A percentile compares a stretch with the other conserved stretches of the same genome.
phyloP scores from a whole-genome alignment of 2,113 vertebrate species.

The Datnioides undecimradiatus region DNA sequence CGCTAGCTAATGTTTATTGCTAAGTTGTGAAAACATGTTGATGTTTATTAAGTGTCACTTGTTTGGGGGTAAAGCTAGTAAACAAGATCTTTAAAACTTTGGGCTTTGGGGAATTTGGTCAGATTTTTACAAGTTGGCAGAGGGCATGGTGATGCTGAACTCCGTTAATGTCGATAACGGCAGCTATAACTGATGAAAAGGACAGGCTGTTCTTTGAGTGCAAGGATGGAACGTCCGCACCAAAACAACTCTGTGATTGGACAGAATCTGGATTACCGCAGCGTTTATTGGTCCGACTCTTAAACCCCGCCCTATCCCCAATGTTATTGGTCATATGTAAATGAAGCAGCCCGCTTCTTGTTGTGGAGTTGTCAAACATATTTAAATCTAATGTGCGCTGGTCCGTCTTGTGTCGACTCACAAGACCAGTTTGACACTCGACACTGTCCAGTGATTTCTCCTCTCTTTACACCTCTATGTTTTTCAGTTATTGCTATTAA shows the following conservation, averaged over 20 bases:
- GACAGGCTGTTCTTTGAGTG: slow-evolving; percentile 60
- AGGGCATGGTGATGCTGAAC: background rate
- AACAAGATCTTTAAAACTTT: background rate
- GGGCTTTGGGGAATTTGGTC: background rate
- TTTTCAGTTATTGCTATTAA: background rate
- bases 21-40: slow-evolving; percentile 25
- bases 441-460: background rate
- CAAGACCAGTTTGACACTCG: too few species aligned
- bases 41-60: background rate
- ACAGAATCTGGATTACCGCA: background rate
- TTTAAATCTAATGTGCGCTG: background rate
- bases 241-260: slow-evolving; percentile 81
- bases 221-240: slow-evolving; percentile 40
- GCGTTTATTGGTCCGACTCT: slow-evolving; percentile 18
- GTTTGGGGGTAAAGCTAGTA: background rate
- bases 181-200: slow-evolving; percentile 3
- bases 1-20: slow-evolving; percentile 43
- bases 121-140: fast-evolving
- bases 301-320: slow-evolving; percentile 17
- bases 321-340: slow-evolving; percentile 70
- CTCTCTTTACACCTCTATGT: background rate
- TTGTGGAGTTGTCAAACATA: slow-evolving; percentile 62
- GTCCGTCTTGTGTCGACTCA: background rate
- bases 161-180: background rate
- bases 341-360: background rate